Evolutionary conservation across 2,888 invertebrate genomes (phyloP).

Genomic region (Sympetrum striolatum): DNA sequence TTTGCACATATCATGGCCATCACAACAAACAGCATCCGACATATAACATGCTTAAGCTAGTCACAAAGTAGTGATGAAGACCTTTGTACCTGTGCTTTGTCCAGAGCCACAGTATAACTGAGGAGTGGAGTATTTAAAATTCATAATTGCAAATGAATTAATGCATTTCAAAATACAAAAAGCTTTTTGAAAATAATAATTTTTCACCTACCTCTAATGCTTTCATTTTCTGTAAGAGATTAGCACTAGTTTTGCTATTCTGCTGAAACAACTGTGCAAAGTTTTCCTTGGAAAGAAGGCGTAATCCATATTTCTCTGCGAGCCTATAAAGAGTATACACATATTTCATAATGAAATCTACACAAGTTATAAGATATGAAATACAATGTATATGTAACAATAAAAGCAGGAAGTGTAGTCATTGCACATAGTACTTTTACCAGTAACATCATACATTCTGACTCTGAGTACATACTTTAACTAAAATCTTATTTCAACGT

Average conservation of each 20-base stretch:
- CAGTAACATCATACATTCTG: too few species aligned
- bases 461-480: too few species aligned
- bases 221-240: conserved; percentile 77
- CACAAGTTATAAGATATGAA: not conserved
- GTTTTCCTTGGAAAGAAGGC: conserved; percentile 60
- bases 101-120: too few species aligned
- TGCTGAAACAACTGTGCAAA: conserved; percentile 83
- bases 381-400: not conserved
- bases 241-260: conserved; percentile 65
- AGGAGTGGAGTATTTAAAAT: not conserved
- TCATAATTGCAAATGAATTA: not conserved
- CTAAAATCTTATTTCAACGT: too few species aligned
- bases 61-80: too few species aligned
- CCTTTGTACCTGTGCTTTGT: too few species aligned
- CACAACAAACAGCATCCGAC: too few species aligned
- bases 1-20: too few species aligned
- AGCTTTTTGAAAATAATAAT: not conserved
- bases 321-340: conserved; percentile 59
- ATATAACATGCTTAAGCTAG: too few species aligned
- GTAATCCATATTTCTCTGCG: conserved; percentile 61
- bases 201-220: conserved; percentile 68
- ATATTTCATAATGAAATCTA: not conserved
- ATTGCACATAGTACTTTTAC: too few species aligned
- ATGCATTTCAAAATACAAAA: not conserved
- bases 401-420: too few species aligned